A percentile compares a stretch with the other conserved stretches of the same genome.
Evolutionary conservation across 2,113 vertebrate species (phyloP).

Genomic region (Rattus norvegicus): DNA sequence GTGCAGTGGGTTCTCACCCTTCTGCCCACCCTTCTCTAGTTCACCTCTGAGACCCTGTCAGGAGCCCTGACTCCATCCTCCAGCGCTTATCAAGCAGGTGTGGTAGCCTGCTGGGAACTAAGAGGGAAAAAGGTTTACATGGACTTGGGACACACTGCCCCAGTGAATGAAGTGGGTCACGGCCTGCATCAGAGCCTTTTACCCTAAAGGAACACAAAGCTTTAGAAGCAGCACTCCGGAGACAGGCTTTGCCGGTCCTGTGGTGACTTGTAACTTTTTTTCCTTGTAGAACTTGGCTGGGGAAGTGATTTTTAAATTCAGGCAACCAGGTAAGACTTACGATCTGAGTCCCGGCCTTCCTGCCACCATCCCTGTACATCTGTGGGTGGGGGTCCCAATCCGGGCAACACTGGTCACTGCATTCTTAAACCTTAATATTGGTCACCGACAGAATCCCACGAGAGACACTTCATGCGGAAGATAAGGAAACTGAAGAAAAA

Average conservation of each 20-base stretch:
- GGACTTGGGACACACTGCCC: neutral
- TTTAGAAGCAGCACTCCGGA: neutral
- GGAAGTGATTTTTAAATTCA: constrained; percentile 62
- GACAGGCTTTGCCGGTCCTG: neutral
- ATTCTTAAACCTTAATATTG: neutral
- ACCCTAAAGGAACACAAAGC: neutral
- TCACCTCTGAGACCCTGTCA: neutral
- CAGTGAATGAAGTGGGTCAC: neutral
- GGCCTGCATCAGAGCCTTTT: neutral
- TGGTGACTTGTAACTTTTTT: neutral
- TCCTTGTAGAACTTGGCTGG: constrained; percentile 69
- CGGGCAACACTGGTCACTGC: neutral
- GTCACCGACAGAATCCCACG: constrained; percentile 47
- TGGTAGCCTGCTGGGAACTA: neutral
- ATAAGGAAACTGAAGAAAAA: neutral
- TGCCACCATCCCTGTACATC: neutral
- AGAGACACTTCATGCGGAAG: neutral
- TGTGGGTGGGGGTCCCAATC: neutral
- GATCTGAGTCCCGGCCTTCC: neutral
- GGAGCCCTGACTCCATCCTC: neutral
- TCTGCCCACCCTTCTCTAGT: neutral
- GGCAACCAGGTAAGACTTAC: constrained; percentile 74
- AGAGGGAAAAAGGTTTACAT: neutral
- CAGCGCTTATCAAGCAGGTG: neutral
- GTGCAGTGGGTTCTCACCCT: neutral